Evolutionary conservation across 2,888 invertebrate species (phyloP).

Genomic region (Liposcelis brunnea): DNA sequence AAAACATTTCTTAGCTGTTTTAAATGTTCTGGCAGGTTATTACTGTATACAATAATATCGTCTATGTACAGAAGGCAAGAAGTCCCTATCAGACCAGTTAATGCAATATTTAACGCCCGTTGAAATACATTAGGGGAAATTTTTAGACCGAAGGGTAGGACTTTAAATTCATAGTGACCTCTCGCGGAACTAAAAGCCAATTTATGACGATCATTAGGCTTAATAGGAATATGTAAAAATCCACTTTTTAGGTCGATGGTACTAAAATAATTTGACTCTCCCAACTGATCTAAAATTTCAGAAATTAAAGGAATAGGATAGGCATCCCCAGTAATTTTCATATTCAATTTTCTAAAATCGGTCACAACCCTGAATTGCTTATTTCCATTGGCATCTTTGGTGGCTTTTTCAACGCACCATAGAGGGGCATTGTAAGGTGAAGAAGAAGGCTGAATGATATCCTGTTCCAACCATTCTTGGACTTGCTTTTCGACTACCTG

Average conservation of each 20-base stretch:
- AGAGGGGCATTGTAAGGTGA: no score
- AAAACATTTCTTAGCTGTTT: conserved; percentile 17
- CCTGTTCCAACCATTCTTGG: no score
- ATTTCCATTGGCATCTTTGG: conserved; percentile 13
- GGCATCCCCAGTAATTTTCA: conserved; percentile 15
- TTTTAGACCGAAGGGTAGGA: conserved; percentile 20
- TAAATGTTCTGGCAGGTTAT: conserved; percentile 10
- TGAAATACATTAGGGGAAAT: conserved; percentile 21
- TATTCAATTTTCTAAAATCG: conserved; percentile 14
- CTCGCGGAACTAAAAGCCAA: conserved; percentile 13
- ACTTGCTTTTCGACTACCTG: no score
- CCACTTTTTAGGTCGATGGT: conserved; percentile 18
- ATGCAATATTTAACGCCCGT: conserved; percentile 19
- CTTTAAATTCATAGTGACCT: conserved; percentile 16
- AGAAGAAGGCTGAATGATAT: no score
- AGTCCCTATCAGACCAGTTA: conserved; percentile 15
- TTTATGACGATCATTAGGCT: conserved; percentile 14
- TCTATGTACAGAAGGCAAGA: no score
- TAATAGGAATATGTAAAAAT: conserved; percentile 17
- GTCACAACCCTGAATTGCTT: conserved; percentile 14
- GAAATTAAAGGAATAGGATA: conserved; percentile 18
- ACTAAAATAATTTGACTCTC: conserved; percentile 17
- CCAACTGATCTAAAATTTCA: conserved; percentile 18
- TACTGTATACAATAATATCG: conserved; percentile 8
- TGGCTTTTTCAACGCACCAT: no score